A percentile compares a stretch with the other conserved stretches of the same genome.
These are phyloP conservation scores for Meghimatium bilineatum DNA, from an alignment of 2,888 invertebrate genomes.

Conservation along the genomic window DNA sequence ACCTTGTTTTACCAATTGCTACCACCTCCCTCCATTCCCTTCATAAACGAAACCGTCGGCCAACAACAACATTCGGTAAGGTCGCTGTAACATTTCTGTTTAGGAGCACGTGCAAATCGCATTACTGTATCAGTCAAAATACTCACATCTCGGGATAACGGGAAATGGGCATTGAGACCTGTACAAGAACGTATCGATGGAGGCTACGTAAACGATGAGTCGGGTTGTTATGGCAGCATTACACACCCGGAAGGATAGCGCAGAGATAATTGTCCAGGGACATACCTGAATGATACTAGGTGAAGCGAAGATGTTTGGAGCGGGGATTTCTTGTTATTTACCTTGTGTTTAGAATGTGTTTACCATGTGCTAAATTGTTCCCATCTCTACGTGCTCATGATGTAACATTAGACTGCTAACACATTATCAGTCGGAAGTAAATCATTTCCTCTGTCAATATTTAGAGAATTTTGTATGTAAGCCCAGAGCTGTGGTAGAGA, in stretches of 20 bases:
- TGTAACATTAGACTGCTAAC: background rate
- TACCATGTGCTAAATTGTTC: background rate
- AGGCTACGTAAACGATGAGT: background rate
- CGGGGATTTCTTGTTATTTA: background rate
- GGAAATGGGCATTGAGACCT: background rate
- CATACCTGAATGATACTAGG: background rate
- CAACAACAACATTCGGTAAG: background rate
- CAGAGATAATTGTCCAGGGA: background rate
- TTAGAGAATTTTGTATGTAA: no score
- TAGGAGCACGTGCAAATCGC: background rate
- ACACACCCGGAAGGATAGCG: slow-evolving; percentile 4
- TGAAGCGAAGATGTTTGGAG: background rate
- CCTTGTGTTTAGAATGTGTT: background rate
- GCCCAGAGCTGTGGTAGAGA: no score
- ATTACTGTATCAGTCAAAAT: background rate
- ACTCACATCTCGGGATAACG: background rate
- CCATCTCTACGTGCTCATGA: background rate
- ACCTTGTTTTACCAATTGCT: background rate
- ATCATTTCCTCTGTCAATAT: no score
- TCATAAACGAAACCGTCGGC: background rate
- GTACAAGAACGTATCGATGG: background rate
- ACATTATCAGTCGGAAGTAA: no score
- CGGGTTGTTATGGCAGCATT: background rate
- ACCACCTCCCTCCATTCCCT: background rate
- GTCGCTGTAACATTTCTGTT: background rate